A percentile compares a stretch with the other conserved stretches of the same genome.
Conservation (phyloP, 2,888 invertebrate genomes). For the Pegoplata infirma region DNA sequence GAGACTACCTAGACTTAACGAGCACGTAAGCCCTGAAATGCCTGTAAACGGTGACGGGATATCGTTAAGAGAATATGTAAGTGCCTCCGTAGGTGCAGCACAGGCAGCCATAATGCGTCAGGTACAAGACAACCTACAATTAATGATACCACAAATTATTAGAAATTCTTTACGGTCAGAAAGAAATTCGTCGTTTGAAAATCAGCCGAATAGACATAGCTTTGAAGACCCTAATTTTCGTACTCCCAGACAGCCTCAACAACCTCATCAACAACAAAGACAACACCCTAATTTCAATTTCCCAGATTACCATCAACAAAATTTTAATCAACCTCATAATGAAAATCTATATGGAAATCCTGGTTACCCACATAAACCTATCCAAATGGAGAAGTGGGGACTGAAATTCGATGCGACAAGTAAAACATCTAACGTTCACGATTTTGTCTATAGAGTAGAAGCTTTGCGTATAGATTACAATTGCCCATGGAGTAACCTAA, state of each 20-base stretch:
- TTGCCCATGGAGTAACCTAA: neutral
- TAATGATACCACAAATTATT: neutral
- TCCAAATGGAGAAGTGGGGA: slow-evolving; percentile 30
- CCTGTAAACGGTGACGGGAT: neutral
- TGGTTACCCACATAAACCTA: neutral
- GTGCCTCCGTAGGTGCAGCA: slow-evolving; percentile 8
- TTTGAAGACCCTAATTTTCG: neutral
- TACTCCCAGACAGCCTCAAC: neutral
- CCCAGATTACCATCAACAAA: too few relatives aligned
- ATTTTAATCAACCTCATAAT: too few relatives aligned
- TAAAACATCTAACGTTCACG: neutral
- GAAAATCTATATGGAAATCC: neutral
- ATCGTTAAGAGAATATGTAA: neutral
- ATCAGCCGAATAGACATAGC: neutral
- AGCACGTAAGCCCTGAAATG: neutral
- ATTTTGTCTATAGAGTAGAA: slow-evolving; percentile 16
- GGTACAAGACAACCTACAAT: neutral
- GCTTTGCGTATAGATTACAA: slow-evolving; percentile 11
- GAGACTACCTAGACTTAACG: neutral
- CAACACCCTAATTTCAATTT: neutral
- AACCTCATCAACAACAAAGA: neutral
- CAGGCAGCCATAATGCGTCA: neutral
- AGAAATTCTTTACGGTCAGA: neutral
- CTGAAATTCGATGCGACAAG: slow-evolving; percentile 13
- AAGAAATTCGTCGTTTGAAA: neutral